Evolutionary conservation across 2,888 invertebrate genomes (phyloP).

Genomic region (Epinotia ramella): DNA sequence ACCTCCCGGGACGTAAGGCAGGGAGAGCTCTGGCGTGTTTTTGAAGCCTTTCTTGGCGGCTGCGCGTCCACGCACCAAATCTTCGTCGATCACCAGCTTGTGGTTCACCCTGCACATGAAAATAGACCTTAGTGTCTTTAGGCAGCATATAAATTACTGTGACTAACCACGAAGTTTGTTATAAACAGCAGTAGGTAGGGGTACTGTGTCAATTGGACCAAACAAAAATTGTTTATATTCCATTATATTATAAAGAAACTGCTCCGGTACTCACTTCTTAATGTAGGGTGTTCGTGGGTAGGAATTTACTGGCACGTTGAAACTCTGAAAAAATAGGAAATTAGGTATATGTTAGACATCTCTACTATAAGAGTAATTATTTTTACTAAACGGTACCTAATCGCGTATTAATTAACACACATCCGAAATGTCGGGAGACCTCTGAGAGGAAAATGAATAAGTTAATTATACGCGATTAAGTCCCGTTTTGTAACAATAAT

Average conservation of each 20-base stretch:
- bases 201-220: no score
- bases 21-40: constrained; percentile 80
- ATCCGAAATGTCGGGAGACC: no score
- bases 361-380: no score
- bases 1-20: constrained; percentile 88
- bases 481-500: no score
- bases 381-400: no score
- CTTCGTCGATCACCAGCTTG: constrained; percentile 76
- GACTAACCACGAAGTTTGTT: background rate
- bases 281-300: constrained; percentile 78
- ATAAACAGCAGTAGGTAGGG: no score
- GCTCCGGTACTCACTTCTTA: constrained; percentile 68
- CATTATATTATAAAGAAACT: background rate
- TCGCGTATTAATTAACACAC: no score
- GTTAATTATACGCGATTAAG: no score
- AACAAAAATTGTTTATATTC: no score
- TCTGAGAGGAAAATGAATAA: no score
- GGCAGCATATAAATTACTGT: background rate
- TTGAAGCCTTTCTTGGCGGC: constrained; percentile 68
- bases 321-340: constrained; percentile 60
- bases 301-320: constrained; percentile 72
- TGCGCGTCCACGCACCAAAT: constrained; percentile 68
- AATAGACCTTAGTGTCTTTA: background rate
- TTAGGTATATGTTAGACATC: no score
- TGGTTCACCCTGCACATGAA: constrained; percentile 66